phyloP scores from a whole-genome alignment of 2,113 vertebrate species.

The Aphyosemion australe region DNA sequence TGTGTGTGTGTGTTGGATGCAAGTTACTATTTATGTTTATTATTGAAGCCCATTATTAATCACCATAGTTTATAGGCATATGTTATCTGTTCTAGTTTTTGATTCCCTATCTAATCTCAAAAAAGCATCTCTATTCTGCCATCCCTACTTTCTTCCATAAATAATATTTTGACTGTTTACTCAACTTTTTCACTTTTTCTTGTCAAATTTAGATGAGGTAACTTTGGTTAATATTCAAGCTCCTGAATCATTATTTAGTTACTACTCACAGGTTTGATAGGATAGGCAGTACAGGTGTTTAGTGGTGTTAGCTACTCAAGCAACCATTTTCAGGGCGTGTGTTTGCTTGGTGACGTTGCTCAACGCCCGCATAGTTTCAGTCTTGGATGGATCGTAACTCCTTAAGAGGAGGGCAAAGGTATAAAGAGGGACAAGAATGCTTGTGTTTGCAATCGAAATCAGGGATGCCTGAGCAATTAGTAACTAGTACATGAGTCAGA shows the following conservation, averaged over 20 bases:
- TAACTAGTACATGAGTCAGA: conserved; percentile 56
- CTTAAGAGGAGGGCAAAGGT: conserved; percentile 10
- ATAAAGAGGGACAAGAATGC: conserved; percentile 34
- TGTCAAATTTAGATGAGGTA: background rate
- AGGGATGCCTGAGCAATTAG: conserved; percentile 47
- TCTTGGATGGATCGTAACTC: conserved; percentile 5
- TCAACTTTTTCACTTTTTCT: too few relatives aligned
- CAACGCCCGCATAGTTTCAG: conserved; percentile 23
- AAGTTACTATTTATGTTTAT: too few relatives aligned
- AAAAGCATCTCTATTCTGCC: too few relatives aligned
- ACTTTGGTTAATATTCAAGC: background rate
- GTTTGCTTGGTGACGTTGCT: conserved; percentile 31
- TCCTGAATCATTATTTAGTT: conserved; percentile 14
- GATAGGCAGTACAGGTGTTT: conserved; percentile 16
- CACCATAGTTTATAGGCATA: too few relatives aligned
- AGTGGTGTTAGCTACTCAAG: background rate
- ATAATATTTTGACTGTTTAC: too few relatives aligned
- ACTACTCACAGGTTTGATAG: background rate
- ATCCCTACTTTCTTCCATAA: too few relatives aligned
- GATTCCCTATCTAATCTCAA: too few relatives aligned
- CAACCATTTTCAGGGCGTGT: conserved; percentile 19
- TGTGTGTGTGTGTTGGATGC: too few relatives aligned
- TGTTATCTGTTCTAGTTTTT: too few relatives aligned
- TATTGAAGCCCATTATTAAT: too few relatives aligned
- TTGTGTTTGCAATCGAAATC: conserved; percentile 34